Conservation (phyloP, 2,888 invertebrate species). For the Mythimna loreyi region DNA sequence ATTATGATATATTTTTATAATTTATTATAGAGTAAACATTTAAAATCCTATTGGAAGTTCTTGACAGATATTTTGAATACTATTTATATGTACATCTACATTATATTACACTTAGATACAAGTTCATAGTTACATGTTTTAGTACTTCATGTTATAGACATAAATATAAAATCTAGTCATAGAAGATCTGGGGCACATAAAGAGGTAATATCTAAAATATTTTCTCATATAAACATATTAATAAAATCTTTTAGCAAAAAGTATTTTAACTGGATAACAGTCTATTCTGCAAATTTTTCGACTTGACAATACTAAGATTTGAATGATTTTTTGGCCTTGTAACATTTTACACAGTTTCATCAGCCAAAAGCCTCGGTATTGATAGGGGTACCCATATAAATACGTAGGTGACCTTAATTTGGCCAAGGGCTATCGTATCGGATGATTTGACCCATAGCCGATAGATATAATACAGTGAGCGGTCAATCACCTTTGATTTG, state of each 20-base stretch:
- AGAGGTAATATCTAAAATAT: conserved; percentile 46
- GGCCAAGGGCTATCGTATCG: conserved; percentile 34
- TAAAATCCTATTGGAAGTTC: conserved; percentile 66
- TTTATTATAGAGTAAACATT: conserved; percentile 52
- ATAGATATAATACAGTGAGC: conserved; percentile 12
- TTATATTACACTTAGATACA: conserved; percentile 49
- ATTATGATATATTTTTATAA: conserved; percentile 55
- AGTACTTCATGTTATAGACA: conserved; percentile 59
- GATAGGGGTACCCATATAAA: conserved; percentile 1
- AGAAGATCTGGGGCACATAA: conserved; percentile 66
- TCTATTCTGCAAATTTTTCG: background rate
- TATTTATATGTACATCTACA: conserved; percentile 51
- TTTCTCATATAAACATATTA: conserved; percentile 32
- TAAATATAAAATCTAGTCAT: conserved; percentile 70
- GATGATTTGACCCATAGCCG: conserved; percentile 40
- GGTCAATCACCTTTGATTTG: conserved; percentile 46
- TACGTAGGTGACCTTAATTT: conserved; percentile 39
- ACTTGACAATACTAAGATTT: conserved; percentile 9
- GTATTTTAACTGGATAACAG: background rate
- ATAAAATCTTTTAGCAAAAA: background rate
- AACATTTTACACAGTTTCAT: conserved; percentile 26
- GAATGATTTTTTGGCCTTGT: conserved; percentile 13
- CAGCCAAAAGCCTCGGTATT: conserved; percentile 3
- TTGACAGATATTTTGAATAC: conserved; percentile 55
- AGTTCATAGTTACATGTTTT: conserved; percentile 33